Percentiles rank a stretch among this genome's conserved stretches.
These are phyloP conservation scores for Ceuthmochares aereus DNA, from an alignment of 2,113 vertebrate species.

Conservation along the genomic window DNA sequence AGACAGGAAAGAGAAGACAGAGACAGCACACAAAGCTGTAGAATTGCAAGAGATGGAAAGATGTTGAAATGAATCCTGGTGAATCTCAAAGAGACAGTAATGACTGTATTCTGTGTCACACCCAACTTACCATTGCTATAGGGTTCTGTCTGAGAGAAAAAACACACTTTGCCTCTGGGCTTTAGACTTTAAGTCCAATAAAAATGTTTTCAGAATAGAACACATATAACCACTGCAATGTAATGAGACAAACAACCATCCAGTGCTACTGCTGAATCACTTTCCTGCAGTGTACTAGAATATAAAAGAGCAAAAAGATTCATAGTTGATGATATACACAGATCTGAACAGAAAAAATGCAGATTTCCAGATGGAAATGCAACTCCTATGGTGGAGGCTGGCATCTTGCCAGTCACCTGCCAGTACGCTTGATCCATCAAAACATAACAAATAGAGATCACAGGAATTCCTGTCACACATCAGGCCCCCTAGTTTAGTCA, in stretches of 20 bases:
- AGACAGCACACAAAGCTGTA: not conserved
- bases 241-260: not conserved
- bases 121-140: not conserved
- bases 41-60: not conserved
- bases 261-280: accelerated
- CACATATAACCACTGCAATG: not conserved
- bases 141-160: not conserved
- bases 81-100: not conserved
- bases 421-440: not conserved
- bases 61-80: not conserved
- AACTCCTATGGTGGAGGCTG: not conserved
- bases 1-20: not conserved
- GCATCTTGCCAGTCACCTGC: not conserved
- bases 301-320: not conserved
- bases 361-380: not conserved
- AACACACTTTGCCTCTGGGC: not conserved
- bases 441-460: not conserved
- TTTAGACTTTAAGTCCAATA: not conserved
- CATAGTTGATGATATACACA: not conserved
- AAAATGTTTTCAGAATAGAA: not conserved
- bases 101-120: accelerated
- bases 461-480: not conserved
- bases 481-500: not conserved
- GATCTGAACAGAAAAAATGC: not conserved
- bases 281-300: not conserved